Base-by-base conservation (phyloP, 2,113 vertebrate genomes). In the Coryphaenoides rupestris region DNA sequence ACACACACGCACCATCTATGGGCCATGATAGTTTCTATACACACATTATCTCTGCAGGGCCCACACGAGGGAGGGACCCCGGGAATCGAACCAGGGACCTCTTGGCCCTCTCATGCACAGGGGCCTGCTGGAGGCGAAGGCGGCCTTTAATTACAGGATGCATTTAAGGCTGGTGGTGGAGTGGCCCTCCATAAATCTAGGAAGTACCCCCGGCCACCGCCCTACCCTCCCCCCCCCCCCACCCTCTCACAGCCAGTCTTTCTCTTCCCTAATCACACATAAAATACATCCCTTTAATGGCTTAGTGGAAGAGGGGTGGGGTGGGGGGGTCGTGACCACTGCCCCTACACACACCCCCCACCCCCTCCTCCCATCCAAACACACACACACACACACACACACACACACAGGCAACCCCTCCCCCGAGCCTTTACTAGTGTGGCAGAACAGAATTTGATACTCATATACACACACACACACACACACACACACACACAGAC, bases 61-160 rank as follows among this genome's bases (percentile, higher is more conserved):
- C 33, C 33, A 40, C 33, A 40, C 4, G 9, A 71, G 69, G 73
- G 83, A 62, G 73, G 77, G 76, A 72, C 33, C 33, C 33, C n/a
- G n/a, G 33, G 33, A 40, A 40, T 40, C 33, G 33, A 40, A 40
- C 33, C 33, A 10, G 33, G 33, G 33, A 40, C 33, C 33, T 40
- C 33, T 40, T 40, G 65, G 65, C 58, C 19, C 56, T 53, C 74
- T 83, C 81, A 87, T 82, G 82, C 74, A 84, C 33, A 74, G 75
- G n/a, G 61, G 83, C 78, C 79, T 72, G 67, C 73, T 80, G 50
- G 73, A 80, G 83, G 86, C 76, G 74, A 79, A 81, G 75, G 60
- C 69, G 66, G 84, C 65, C 86, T 90, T n/a, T 91, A 91, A 91
- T 91, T 92, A 91, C 88, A 92, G 90, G 90, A 92, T 90, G 85